phyloP scores from a whole-genome alignment of 2,888 invertebrate species.

The Neocrepidodera transversa region DNA sequence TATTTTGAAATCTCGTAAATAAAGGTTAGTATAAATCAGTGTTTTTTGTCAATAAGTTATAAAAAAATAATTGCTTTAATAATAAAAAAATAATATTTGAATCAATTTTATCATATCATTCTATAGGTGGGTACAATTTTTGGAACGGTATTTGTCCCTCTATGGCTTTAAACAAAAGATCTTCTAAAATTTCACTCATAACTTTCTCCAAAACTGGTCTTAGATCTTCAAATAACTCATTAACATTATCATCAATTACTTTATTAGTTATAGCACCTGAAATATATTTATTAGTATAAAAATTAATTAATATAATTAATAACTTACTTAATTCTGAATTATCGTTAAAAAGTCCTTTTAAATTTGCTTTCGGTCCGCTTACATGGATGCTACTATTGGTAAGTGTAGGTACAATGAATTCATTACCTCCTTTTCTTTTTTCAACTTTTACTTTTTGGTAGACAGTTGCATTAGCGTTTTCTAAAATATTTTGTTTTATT shows the following conservation, averaged over 20 bases:
- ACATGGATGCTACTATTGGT: slow-evolving; percentile 46
- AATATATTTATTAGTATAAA: slow-evolving; percentile 30
- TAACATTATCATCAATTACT: slow-evolving; percentile 56
- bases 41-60: too few relatives aligned
- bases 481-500: slow-evolving; percentile 32
- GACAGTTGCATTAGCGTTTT: slow-evolving; percentile 39
- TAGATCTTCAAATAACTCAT: slow-evolving; percentile 54
- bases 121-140: slow-evolving; percentile 49
- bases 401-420: slow-evolving; percentile 40
- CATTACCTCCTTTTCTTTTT: slow-evolving; percentile 40
- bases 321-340: slow-evolving; percentile 46
- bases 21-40: too few relatives aligned
- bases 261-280: slow-evolving; percentile 51
- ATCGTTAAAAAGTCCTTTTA: slow-evolving; percentile 49
- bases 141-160: slow-evolving; percentile 46
- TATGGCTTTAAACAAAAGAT: slow-evolving; percentile 44
- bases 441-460: slow-evolving; percentile 45
- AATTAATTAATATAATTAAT: slow-evolving; percentile 1
- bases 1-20: too few relatives aligned
- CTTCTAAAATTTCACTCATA: slow-evolving; percentile 45
- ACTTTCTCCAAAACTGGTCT: slow-evolving; percentile 54
- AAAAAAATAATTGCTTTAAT: too few relatives aligned
- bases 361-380: slow-evolving; percentile 43
- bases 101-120: too few relatives aligned
- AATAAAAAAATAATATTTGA: too few relatives aligned